These are phyloP conservation scores for Pogonomyrmex californicus DNA, from an alignment of 1,140 invertebrate species.

Conservation along the genomic window DNA sequence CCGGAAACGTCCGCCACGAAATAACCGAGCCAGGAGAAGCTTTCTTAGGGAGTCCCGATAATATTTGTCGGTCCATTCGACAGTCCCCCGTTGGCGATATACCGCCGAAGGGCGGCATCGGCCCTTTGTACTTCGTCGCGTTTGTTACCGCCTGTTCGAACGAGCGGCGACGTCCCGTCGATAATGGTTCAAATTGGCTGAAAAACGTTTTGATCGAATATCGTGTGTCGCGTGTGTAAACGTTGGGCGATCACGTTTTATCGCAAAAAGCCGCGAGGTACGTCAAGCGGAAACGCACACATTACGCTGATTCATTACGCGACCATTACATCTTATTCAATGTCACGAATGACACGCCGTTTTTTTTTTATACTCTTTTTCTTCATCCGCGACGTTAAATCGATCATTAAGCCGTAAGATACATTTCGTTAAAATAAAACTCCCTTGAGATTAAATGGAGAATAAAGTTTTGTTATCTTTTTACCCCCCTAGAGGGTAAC, in stretches of 20 bases:
- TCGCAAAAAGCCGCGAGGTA: background rate
- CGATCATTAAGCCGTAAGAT: background rate
- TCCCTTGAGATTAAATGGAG: constrained; percentile 4
- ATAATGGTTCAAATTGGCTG: constrained; percentile 29
- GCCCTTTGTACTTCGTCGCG: constrained; percentile 30
- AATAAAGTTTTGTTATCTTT: background rate
- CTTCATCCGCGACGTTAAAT: background rate
- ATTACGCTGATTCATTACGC: constrained; percentile 18
- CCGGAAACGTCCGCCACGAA: constrained; percentile 10
- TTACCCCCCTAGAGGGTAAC: background rate
- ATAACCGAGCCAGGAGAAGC: background rate
- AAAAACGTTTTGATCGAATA: constrained; percentile 46
- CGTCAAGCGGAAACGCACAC: constrained; percentile 13
- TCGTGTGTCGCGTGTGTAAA: background rate
- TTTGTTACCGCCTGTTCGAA: constrained; percentile 8
- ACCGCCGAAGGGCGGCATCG: background rate
- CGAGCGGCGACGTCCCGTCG: constrained; percentile 5
- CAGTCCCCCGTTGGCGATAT: background rate
- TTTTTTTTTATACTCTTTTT: background rate
- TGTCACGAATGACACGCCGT: background rate
- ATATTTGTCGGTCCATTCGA: constrained; percentile 43
- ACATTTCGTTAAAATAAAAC: background rate
- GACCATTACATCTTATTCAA: constrained; percentile 15
- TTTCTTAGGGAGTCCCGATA: constrained; percentile 32
- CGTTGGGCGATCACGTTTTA: background rate